A percentile compares a stretch with the other conserved stretches of the same genome.
phyloP scores from a whole-genome alignment of 2,888 invertebrate species.

The Mesorhabditis sp. region DNA sequence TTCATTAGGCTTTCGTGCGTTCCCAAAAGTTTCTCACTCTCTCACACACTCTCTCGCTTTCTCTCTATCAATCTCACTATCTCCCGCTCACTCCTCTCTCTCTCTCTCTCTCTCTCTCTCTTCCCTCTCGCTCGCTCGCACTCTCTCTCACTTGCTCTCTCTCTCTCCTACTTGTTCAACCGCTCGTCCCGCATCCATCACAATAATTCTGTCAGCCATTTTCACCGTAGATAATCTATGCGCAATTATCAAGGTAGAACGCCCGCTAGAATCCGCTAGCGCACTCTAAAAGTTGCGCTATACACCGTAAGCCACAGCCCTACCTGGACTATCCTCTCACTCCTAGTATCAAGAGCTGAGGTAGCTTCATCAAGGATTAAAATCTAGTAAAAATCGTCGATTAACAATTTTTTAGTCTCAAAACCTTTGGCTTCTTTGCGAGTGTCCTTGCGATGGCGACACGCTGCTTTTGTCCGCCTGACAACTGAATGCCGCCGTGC shows the following conservation, averaged over 20 bases:
- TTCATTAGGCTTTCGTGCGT: constrained; percentile 17
- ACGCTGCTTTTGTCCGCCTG: constrained; percentile 36
- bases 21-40: constrained; percentile 8
- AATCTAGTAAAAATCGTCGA: not conserved
- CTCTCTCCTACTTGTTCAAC: constrained; percentile 21
- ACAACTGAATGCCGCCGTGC: constrained; percentile 32
- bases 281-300: not conserved
- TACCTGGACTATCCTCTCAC: constrained; percentile 33
- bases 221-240: constrained; percentile 30
- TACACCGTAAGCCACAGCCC: not conserved
- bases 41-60: not conserved
- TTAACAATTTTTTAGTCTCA: not conserved
- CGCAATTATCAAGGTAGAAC: constrained; percentile 22
- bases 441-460: constrained; percentile 36
- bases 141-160: not conserved
- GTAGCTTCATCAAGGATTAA: constrained; percentile 32
- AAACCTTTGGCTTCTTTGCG: constrained; percentile 26
- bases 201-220: constrained; percentile 32
- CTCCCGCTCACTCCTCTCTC: not conserved
- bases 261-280: not conserved
- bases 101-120: not conserved
- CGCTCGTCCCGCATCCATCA: constrained; percentile 33
- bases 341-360: constrained; percentile 32
- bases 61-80: not conserved
- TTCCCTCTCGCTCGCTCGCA: too few relatives aligned